Base-by-base conservation (phyloP, 1,140 invertebrate genomes). In the Atopsyche davidsoni region DNA sequence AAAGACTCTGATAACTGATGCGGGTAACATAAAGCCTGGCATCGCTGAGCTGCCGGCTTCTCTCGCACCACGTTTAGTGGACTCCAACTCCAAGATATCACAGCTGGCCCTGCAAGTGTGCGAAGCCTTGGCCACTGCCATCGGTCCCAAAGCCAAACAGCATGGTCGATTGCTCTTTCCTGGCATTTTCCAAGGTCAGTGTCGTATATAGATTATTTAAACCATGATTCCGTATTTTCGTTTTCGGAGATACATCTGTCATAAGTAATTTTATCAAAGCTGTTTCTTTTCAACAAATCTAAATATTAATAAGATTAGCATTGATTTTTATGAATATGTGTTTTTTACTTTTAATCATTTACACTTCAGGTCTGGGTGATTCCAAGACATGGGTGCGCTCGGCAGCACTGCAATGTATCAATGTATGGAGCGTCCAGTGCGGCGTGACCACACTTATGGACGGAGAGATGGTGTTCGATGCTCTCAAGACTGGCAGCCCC, bases 81-180 rank as follows among this genome's bases (percentile, higher is more conserved):
- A 97, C 64, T 91, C 89, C 21, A 97, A 97, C 70, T 90, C 87
- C 22, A 94, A 92, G 67, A 80, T 97, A 55, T 88, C 89, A 1
- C 85, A 87, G 58, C 82, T 82, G 16, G 79, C 92, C 0, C 68
- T 96, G 14, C 80, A 80, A 28, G 83, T 96, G 43, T 92, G 89
- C 60, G 83, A 91, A 60, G 75, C 73, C 24, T 70, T 97, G 13
- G 87, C 83, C 0, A 79, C 73, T 3, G 82, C 88, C 0, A 84
- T 96, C 77, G 93, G 93, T 0, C 69, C 86, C 1, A 79, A 85
- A 28, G 83, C 85, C 59, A 91, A 87, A 62, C 79, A 79, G 51
- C 85, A 95, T 63, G 77, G 94, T 22, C 73, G 86, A 47, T 78
- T 78, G 1, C 79, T 96, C 43, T 87, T 92, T 52, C 92, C 92